These are phyloP conservation scores for Ceratina japonica DNA, from an alignment of 1,140 invertebrate genomes.

Conservation along the genomic window DNA sequence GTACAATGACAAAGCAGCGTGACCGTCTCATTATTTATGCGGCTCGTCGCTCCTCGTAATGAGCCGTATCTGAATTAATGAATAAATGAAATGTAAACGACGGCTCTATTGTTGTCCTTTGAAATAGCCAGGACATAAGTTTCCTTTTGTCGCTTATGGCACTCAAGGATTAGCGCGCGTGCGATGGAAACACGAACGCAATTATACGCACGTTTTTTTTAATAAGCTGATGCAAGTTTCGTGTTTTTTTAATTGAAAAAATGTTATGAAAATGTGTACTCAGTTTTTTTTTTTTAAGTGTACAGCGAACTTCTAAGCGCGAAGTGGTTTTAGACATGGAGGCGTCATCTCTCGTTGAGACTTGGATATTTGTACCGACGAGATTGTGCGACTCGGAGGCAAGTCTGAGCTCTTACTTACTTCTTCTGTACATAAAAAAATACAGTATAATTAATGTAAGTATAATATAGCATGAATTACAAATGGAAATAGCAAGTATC, in stretches of 20 bases:
- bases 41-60: not conserved
- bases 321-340: no score
- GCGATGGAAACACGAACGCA: not conserved
- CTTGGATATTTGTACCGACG: not conserved
- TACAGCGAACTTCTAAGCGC: not conserved
- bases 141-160: constrained; percentile 1
- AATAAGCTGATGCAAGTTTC: no score
- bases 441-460: not conserved
- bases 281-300: no score
- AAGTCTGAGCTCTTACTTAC: no score
- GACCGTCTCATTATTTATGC: constrained; percentile 12
- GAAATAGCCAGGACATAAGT: not conserved
- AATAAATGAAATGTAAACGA: constrained; percentile 32
- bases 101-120: not conserved
- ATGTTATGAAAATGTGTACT: no score
- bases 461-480: not conserved
- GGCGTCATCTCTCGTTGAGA: not conserved
- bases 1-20: not conserved
- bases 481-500: not conserved
- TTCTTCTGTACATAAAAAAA: no score
- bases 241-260: no score
- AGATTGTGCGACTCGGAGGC: no score
- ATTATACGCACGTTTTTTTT: not conserved
- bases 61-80: constrained; percentile 27
- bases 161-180: constrained; percentile 18